phyloP scores from a whole-genome alignment of 1,140 invertebrate species.

The Vanessa atalanta region DNA sequence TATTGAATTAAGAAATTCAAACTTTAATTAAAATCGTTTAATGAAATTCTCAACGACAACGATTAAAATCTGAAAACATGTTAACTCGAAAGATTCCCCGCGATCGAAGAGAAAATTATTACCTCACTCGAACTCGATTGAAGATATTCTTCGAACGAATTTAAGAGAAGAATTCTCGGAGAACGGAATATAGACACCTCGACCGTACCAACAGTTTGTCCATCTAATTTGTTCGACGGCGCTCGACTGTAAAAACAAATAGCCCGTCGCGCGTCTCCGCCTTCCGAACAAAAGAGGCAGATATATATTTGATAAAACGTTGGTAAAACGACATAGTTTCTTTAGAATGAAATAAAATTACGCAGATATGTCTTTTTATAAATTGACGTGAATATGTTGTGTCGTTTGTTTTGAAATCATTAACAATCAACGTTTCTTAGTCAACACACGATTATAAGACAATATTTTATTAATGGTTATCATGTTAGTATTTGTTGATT shows the following conservation, averaged over 20 bases:
- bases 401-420: too few species aligned
- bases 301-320: constrained; percentile 54
- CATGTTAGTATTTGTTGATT: too few species aligned
- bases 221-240: constrained; percentile 78
- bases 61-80: background rate
- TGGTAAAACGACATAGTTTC: constrained; percentile 43
- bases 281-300: constrained; percentile 61
- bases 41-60: too few species aligned
- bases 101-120: constrained; percentile 69
- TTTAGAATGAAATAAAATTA: too few species aligned
- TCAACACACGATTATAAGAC: too few species aligned
- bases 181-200: constrained; percentile 77
- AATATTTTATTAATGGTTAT: too few species aligned
- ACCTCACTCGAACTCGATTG: constrained; percentile 65
- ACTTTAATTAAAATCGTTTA: too few species aligned
- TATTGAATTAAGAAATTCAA: too few species aligned
- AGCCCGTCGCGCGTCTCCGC: constrained; percentile 64
- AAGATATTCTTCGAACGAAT: constrained; percentile 63
- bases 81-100: constrained; percentile 42
- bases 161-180: constrained; percentile 72
- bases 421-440: too few species aligned
- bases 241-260: constrained; percentile 79
- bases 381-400: too few species aligned
- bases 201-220: constrained; percentile 77
- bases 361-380: too few species aligned